Evolutionary conservation across 2,797 vertebrate species (phyloP).

Genomic region (Molossus alvarezi): DNA sequence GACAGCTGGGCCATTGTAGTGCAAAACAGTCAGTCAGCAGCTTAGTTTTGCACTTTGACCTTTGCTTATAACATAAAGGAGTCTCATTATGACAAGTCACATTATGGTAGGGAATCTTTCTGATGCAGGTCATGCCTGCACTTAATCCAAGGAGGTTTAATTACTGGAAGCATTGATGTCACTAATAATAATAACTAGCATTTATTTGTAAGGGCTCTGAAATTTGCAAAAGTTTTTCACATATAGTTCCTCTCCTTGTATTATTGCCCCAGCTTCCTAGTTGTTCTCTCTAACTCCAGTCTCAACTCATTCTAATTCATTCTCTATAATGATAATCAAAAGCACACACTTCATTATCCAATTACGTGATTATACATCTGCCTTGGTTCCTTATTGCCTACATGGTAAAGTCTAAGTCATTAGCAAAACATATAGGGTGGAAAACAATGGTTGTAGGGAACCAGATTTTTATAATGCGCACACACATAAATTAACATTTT

Average conservation of each 20-base stretch:
- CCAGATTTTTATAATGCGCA: background rate
- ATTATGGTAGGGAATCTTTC: background rate
- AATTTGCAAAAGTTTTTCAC: background rate
- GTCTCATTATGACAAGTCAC: conserved; percentile 20
- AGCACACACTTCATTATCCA: background rate
- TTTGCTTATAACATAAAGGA: conserved; percentile 37
- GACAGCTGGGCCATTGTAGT: conserved; percentile 39
- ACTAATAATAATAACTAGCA: conserved; percentile 53
- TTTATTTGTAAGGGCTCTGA: conserved; percentile 55
- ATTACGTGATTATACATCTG: background rate
- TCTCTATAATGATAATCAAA: background rate
- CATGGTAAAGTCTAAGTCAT: background rate
- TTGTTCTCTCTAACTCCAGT: background rate
- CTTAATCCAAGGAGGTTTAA: conserved; percentile 39
- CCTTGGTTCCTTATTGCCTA: background rate
- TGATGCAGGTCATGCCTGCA: background rate
- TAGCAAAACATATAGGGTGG: background rate
- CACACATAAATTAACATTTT: background rate
- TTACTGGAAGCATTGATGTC: conserved; percentile 38
- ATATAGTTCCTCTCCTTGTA: background rate
- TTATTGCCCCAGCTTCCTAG: background rate
- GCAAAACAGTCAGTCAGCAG: background rate
- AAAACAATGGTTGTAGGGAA: background rate
- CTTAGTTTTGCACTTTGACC: conserved; percentile 64
- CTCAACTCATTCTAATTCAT: background rate